Percentiles rank a stretch among this genome's conserved stretches.
These are phyloP conservation scores for Drosophila diplacantha DNA, from an alignment of 2,888 invertebrate species.

Conservation along the genomic window DNA sequence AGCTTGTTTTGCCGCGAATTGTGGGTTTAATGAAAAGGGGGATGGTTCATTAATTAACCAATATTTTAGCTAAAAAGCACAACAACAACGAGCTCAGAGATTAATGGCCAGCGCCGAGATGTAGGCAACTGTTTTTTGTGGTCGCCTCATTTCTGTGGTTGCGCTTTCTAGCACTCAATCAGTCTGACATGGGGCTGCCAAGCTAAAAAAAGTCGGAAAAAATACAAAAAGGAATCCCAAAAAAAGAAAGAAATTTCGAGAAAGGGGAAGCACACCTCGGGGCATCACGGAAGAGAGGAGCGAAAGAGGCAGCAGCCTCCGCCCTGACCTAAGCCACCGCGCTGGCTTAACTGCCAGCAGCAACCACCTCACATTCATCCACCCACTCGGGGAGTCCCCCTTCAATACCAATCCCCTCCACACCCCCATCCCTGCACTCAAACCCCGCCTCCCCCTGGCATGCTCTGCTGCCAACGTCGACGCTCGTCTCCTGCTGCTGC, in stretches of 20 bases:
- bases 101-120: slow-evolving; percentile 30
- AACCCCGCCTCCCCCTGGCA: slow-evolving; percentile 35
- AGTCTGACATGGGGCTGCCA: slow-evolving; percentile 49
- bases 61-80: not conserved
- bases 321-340: slow-evolving; percentile 70
- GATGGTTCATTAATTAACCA: slow-evolving; percentile 2
- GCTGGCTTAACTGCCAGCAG: slow-evolving; percentile 67
- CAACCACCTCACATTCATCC: slow-evolving; percentile 23
- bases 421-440: slow-evolving; percentile 1
- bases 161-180: slow-evolving; percentile 59
- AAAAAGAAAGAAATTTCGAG: slow-evolving; percentile 12
- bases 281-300: slow-evolving; percentile 7
- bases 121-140: slow-evolving; percentile 48
- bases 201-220: not conserved
- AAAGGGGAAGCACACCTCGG: slow-evolving; percentile 54
- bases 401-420: slow-evolving; percentile 1
- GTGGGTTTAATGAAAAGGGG: slow-evolving; percentile 1
- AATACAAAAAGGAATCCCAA: slow-evolving; percentile 6
- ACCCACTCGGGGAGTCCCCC: slow-evolving; percentile 3
- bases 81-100: not conserved
- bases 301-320: slow-evolving; percentile 41
- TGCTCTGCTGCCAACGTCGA: slow-evolving; percentile 46
- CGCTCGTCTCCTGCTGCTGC: slow-evolving; percentile 41
- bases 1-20: slow-evolving; percentile 3
- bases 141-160: slow-evolving; percentile 27